These are phyloP conservation scores for Xerus inauris DNA, from an alignment of 2,113 vertebrate species.

Conservation along the genomic window DNA sequence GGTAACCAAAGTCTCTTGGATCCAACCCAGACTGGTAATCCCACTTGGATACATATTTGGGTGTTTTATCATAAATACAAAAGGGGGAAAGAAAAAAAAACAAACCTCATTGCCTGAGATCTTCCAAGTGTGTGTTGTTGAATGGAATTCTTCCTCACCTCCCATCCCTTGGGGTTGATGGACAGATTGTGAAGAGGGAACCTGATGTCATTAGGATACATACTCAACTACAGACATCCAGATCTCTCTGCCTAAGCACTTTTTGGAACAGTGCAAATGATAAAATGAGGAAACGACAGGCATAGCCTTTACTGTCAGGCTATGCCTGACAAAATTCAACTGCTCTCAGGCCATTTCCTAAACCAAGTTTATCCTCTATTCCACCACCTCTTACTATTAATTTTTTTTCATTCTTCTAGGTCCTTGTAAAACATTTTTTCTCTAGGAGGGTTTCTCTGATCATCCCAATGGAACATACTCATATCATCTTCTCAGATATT, in stretches of 20 bases:
- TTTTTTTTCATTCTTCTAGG: not conserved
- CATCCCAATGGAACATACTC: not conserved
- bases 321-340: not conserved
- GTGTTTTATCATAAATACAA: conserved; percentile 82
- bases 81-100: conserved; percentile 20
- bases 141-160: conserved; percentile 69
- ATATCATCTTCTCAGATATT: not conserved
- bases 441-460: not conserved
- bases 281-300: not conserved
- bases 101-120: conserved; percentile 48
- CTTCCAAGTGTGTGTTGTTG: conserved; percentile 52
- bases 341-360: not conserved
- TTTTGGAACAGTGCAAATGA: not conserved
- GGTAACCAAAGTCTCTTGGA: conserved; percentile 79
- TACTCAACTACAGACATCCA: not conserved
- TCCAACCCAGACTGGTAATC: conserved; percentile 79
- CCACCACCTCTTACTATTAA: not conserved
- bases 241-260: not conserved
- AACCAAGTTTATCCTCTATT: not conserved
- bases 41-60: conserved; percentile 81
- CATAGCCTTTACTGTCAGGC: not conserved
- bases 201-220: not conserved
- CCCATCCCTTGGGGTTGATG: not conserved
- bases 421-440: not conserved
- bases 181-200: conserved; percentile 46